A percentile compares a stretch with the other conserved stretches of the same genome.
Conservation (phyloP, 2,797 vertebrate species). For the Gobio occitaniae region DNA sequence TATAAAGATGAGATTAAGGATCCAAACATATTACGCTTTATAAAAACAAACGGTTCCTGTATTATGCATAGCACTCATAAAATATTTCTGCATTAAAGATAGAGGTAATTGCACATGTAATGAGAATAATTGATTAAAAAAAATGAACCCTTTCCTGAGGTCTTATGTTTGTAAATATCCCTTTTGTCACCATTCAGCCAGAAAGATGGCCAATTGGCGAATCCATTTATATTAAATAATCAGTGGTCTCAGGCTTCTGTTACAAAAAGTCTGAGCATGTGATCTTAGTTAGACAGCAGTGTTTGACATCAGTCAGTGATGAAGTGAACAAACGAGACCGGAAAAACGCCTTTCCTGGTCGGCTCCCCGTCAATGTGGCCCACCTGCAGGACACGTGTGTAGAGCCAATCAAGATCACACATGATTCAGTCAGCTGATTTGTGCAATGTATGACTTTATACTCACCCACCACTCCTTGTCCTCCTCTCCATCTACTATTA, state of each 20-base stretch:
- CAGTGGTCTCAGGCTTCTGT: not conserved
- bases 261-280: not conserved
- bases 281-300: not conserved
- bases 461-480: slow-evolving; percentile 98
- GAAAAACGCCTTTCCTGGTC: slow-evolving; percentile 86
- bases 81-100: slow-evolving; percentile 17
- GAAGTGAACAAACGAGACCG: slow-evolving; percentile 95
- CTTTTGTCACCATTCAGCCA: not conserved
- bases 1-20: slow-evolving; percentile 28
- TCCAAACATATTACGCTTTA: slow-evolving; percentile 4
- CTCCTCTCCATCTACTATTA: slow-evolving; percentile 93
- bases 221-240: slow-evolving; percentile 10
- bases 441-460: slow-evolving; percentile 55
- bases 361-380: slow-evolving; percentile 92
- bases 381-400: slow-evolving; percentile 75
- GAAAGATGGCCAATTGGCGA: not conserved
- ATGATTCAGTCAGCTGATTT: not conserved
- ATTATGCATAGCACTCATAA: not conserved
- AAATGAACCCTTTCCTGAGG: not conserved
- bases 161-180: slow-evolving; percentile 4
- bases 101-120: slow-evolving; percentile 41
- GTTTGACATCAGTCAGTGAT: slow-evolving; percentile 83
- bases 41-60: slow-evolving; percentile 2
- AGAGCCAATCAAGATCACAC: not conserved
- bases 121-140: not conserved